phyloP scores from a whole-genome alignment of 1,140 invertebrate species.

The Macrobrachium nipponense region DNA sequence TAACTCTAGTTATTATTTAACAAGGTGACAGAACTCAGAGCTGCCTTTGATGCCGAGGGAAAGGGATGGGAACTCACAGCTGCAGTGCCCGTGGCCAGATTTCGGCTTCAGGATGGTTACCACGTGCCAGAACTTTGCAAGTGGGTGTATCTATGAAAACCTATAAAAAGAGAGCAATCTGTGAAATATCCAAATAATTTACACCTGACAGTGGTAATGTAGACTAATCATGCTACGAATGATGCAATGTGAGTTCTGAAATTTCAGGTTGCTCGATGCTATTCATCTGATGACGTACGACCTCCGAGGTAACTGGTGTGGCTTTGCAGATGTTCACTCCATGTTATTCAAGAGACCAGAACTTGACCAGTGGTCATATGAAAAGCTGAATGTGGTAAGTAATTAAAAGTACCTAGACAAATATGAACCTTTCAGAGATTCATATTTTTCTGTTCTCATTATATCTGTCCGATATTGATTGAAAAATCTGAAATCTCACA shows the following conservation, averaged over 20 bases:
- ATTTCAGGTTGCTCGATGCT: slow-evolving; percentile 69
- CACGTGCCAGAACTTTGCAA: slow-evolving; percentile 89
- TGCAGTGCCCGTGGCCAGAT: slow-evolving; percentile 87
- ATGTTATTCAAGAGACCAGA: slow-evolving; percentile 76
- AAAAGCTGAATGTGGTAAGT: slow-evolving; percentile 87
- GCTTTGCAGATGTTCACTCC: slow-evolving; percentile 67
- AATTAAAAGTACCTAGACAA: no score
- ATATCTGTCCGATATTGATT: no score
- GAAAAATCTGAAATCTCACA: no score
- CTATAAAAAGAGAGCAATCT: no score
- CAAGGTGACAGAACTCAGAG: slow-evolving; percentile 72
- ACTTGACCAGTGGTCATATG: slow-evolving; percentile 87
- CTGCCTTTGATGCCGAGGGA: slow-evolving; percentile 80
- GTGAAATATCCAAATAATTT: no score
- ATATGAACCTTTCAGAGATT: no score
- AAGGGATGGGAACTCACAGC: slow-evolving; percentile 88
- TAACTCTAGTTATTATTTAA: background rate
- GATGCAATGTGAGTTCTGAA: no score
- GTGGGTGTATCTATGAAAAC: slow-evolving; percentile 65
- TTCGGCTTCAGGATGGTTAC: slow-evolving; percentile 87
- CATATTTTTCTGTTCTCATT: no score
- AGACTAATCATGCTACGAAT: no score
- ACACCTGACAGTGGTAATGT: no score
- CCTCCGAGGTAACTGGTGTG: slow-evolving; percentile 68
- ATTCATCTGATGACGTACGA: slow-evolving; percentile 73